These are phyloP conservation scores for Geotrupes spiniger DNA, from an alignment of 2,888 invertebrate genomes.

Conservation along the genomic window DNA sequence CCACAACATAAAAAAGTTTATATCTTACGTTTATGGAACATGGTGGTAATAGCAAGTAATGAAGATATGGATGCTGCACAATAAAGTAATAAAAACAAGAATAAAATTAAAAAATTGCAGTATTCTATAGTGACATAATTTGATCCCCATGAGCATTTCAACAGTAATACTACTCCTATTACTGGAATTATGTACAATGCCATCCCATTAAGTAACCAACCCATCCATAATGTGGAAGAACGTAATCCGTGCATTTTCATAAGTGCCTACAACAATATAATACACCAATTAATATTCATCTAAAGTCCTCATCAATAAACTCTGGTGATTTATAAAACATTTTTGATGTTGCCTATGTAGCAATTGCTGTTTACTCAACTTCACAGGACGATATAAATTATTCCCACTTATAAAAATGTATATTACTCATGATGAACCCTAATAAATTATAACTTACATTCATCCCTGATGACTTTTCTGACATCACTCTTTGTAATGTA, in stretches of 20 bases:
- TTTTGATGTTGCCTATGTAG: too few relatives aligned
- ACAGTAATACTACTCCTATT: slow-evolving; percentile 55
- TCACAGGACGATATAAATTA: too few relatives aligned
- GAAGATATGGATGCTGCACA: slow-evolving; percentile 67
- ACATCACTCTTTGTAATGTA: slow-evolving; percentile 56
- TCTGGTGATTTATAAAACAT: too few relatives aligned
- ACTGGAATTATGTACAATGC: slow-evolving; percentile 63
- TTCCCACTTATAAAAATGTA: too few relatives aligned
- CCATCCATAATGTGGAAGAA: slow-evolving; percentile 81
- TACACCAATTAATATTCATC: too few relatives aligned
- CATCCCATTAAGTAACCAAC: slow-evolving; percentile 81
- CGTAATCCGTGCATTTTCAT: slow-evolving; percentile 90
- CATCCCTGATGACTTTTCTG: slow-evolving; percentile 60
- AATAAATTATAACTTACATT: too few relatives aligned
- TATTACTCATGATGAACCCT: too few relatives aligned
- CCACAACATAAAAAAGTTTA: too few relatives aligned
- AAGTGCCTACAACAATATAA: slow-evolving; percentile 79
- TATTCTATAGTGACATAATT: slow-evolving; percentile 65
- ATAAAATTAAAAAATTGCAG: slow-evolving; percentile 62
- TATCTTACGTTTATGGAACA: slow-evolving; percentile 71
- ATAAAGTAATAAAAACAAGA: slow-evolving; percentile 71
- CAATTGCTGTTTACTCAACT: too few relatives aligned
- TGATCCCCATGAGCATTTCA: slow-evolving; percentile 51
- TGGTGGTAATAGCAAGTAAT: slow-evolving; percentile 73
- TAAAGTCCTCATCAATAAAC: too few relatives aligned